Evolutionary conservation across 2,113 vertebrate genomes (phyloP).

Genomic region (Cyphomyrus discorhynchus): DNA sequence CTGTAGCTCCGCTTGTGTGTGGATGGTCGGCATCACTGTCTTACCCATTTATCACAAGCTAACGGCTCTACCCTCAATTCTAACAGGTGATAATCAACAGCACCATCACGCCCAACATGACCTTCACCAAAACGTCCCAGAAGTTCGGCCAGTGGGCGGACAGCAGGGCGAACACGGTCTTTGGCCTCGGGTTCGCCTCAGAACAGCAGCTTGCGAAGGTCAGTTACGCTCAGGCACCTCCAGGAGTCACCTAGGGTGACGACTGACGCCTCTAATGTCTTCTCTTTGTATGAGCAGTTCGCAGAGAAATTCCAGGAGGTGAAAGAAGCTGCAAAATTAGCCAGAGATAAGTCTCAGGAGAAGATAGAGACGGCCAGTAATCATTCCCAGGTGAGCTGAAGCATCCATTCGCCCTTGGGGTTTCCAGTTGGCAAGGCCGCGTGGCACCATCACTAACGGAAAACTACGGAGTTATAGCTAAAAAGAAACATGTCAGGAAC

Average conservation of each 20-base stretch:
- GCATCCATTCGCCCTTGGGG: not conserved
- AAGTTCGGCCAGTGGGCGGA: slow-evolving; percentile 98
- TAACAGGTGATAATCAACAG: slow-evolving; percentile 94
- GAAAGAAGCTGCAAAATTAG: slow-evolving; percentile 85
- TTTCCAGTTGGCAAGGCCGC: not conserved
- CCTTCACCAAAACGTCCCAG: slow-evolving; percentile 93
- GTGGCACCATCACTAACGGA: not conserved
- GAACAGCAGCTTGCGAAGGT: slow-evolving; percentile 92
- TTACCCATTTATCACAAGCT: not conserved
- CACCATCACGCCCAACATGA: slow-evolving; percentile 97
- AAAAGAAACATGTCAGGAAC: not conserved
- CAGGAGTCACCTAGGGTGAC: not conserved
- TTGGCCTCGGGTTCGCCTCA: slow-evolving; percentile 85
- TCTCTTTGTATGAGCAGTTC: slow-evolving; percentile 68
- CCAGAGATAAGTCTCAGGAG: slow-evolving; percentile 89
- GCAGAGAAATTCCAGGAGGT: slow-evolving; percentile 97
- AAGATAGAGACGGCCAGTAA: slow-evolving; percentile 82
- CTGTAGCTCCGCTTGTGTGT: not conserved
- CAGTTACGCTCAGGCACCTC: not conserved
- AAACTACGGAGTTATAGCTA: not conserved
- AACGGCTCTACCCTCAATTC: not conserved
- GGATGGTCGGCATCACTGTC: not conserved
- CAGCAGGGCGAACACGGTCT: slow-evolving; percentile 95
- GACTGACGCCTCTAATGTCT: not conserved
- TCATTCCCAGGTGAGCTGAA: slow-evolving; percentile 77